phyloP scores from a whole-genome alignment of 2,113 vertebrate species.

The Tinamus guttatus region DNA sequence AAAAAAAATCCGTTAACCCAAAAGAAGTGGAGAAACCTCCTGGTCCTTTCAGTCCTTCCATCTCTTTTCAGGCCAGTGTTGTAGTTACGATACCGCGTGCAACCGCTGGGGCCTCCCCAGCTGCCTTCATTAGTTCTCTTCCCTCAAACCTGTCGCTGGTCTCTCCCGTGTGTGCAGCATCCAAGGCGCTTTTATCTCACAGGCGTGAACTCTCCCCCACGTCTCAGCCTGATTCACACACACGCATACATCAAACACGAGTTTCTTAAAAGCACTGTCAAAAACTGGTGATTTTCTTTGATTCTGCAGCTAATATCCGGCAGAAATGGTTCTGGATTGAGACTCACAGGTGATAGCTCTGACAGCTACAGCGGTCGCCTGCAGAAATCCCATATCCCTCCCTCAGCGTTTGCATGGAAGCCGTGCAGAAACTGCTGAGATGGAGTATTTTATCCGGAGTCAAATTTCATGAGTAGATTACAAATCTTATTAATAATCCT shows the following conservation, averaged over 20 bases:
- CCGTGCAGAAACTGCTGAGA: not conserved
- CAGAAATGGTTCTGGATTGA: not conserved
- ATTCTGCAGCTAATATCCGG: not conserved
- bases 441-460: not conserved
- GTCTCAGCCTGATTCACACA: not conserved
- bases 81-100: not conserved
- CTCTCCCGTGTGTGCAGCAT: not conserved
- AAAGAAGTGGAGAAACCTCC: not conserved
- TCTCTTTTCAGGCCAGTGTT: not conserved
- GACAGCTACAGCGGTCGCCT: not conserved
- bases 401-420: not conserved
- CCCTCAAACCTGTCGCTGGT: not conserved
- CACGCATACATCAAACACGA: not conserved
- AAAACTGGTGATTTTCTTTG: constrained; percentile 17
- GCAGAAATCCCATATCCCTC: not conserved
- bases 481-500: not conserved
- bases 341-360: not conserved
- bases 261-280: not conserved
- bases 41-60: not conserved
- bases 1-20: too few species aligned
- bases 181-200: not conserved
- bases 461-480: not conserved
- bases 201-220: not conserved
- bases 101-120: not conserved
- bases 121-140: not conserved